Percentiles rank a stretch among this genome's conserved stretches.
Conservation (phyloP, 2,113 vertebrate genomes). For the Saimiri boliviensis region DNA sequence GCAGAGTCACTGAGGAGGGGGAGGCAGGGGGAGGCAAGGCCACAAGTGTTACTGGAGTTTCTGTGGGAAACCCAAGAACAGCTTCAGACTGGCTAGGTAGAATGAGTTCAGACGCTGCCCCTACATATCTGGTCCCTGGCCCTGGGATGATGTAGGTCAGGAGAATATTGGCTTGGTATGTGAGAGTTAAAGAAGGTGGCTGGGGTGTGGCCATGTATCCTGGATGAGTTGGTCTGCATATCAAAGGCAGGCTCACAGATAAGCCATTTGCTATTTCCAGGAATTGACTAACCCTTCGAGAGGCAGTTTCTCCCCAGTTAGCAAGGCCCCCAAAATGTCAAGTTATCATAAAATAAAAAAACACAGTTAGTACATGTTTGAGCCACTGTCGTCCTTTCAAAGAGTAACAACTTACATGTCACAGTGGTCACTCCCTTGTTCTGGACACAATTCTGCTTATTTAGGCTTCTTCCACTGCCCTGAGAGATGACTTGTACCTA, state of each 20-base stretch:
- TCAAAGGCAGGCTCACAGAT: neutral
- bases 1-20: neutral
- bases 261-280: neutral
- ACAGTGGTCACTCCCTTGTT: neutral
- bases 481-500: neutral
- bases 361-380: neutral
- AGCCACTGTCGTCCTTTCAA: neutral
- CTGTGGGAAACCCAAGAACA: neutral
- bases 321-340: neutral
- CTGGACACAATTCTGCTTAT: neutral
- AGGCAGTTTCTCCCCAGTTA: neutral
- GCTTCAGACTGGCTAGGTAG: neutral
- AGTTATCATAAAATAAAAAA: neutral
- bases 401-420: neutral
- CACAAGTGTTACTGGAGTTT: neutral
- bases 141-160: neutral
- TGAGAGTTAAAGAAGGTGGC: neutral
- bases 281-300: neutral
- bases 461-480: neutral
- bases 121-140: neutral
- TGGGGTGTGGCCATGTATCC: neutral
- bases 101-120: neutral
- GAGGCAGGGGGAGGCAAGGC: too few species aligned
- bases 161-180: neutral
- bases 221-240: neutral